A percentile compares a stretch with the other conserved stretches of the same genome.
phyloP scores from a whole-genome alignment of 1,140 invertebrate species.

The Glossosoma conforme region DNA sequence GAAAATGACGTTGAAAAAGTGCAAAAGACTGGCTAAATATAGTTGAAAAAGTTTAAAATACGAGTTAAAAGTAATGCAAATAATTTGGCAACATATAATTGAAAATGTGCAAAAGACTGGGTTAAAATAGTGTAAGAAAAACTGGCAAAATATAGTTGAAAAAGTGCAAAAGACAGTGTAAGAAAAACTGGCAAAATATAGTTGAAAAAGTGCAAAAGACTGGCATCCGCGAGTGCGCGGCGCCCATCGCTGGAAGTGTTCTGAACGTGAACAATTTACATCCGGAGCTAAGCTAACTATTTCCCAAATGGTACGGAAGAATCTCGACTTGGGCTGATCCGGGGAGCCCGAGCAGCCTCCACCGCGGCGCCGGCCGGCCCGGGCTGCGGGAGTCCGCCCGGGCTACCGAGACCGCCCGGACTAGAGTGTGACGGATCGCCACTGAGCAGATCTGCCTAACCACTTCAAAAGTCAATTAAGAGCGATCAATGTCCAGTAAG shows the following conservation, averaged over 20 bases:
- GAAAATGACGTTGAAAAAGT: too few species aligned
- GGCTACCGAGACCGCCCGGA: conserved; percentile 20
- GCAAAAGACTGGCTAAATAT: too few species aligned
- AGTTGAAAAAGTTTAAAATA: too few species aligned
- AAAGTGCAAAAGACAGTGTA: too few species aligned
- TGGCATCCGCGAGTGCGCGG: conserved; percentile 33
- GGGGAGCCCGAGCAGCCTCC: conserved; percentile 23
- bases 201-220: conserved; percentile 22
- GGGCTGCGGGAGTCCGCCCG: conserved; percentile 19
- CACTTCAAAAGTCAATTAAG: conserved; percentile 18
- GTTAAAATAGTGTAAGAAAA: too few species aligned
- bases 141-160: too few species aligned
- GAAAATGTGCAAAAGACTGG: too few species aligned
- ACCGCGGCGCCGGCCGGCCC: conserved; percentile 2
- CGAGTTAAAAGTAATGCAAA: too few species aligned
- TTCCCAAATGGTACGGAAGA: conserved; percentile 20
- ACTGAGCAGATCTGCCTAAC: conserved; percentile 32
- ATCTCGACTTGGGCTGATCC: conserved; percentile 17
- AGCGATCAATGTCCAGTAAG: conserved; percentile 32
- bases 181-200: too few species aligned
- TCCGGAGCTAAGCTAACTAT: conserved; percentile 32
- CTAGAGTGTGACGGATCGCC: conserved; percentile 27
- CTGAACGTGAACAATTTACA: conserved; percentile 31
- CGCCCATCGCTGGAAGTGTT: conserved; percentile 31
- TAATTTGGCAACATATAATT: too few species aligned